Base-by-base conservation (phyloP, 2,888 invertebrate genomes). In the Calliphora vomitoria region DNA sequence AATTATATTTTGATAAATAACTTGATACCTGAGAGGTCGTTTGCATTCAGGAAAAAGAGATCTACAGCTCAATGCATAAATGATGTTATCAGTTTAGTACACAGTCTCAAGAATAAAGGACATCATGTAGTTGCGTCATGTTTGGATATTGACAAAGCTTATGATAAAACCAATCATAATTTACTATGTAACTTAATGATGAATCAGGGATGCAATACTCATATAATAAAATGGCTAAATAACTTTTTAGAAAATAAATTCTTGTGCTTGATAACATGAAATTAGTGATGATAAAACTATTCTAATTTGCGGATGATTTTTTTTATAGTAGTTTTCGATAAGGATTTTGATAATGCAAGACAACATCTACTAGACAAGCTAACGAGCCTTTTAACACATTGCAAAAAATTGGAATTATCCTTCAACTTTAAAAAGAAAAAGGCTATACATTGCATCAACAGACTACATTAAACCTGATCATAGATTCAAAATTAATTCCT, bases 351-450 rank as follows among this genome's bases (percentile, higher is more conserved):
- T n/a, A n/a, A n/a, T n/a, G n/a, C 4, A 1, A 2, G 5, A 1
- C 25, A 1, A 25, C 25, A 25, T 25, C 25, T 25, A 25, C 25
- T 25, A 25, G 25, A 25, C 25, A 25, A 25, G 2, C 25, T 25
- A 25, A 25, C 25, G 25, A 25, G 25, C 25, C 25, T 25, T 25
- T 25, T 2, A 25, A 25, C 25, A 25, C 2, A 25, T 25, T 25
- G 25, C 2, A n/a, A 25, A 25, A 25, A 25, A 25, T 2, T 58
- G 8, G 4, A 50, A 10, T 6, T 78, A 15, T 55, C 15, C 2
- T 47, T 76, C n/a, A 82, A 76, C 10, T 31, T n/a, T 44, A 10
- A 41, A 10, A 82, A 82, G 60, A 50, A 68, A 0, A 55, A 38
- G 1, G 35, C 18, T 0, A 74, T 74, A 6, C 64, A 72, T 25